These are phyloP conservation scores for Dorcus parallelipipedus DNA, from an alignment of 2,888 invertebrate species.

Conservation along the genomic window DNA sequence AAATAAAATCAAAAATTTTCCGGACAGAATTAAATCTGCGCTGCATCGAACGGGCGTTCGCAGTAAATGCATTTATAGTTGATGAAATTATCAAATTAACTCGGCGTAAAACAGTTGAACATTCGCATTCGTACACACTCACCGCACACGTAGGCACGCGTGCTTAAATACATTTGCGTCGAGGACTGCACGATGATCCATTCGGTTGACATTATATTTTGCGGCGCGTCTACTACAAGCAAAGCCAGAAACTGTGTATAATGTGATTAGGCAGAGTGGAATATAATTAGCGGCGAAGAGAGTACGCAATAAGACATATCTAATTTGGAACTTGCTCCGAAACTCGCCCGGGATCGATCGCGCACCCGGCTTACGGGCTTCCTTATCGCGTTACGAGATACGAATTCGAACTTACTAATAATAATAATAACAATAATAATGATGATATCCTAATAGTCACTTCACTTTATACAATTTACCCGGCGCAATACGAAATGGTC, in stretches of 20 bases:
- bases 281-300: constrained; percentile 33
- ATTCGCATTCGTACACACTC: too few relatives aligned
- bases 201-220: constrained; percentile 20
- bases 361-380: constrained; percentile 26
- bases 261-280: constrained; percentile 37
- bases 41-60: too few relatives aligned
- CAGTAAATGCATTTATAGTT: too few relatives aligned
- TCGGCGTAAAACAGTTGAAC: too few relatives aligned
- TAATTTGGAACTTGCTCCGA: constrained; percentile 29
- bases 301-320: constrained; percentile 32
- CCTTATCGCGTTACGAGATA: constrained; percentile 28
- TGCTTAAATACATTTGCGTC: background rate
- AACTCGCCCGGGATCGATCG: constrained; percentile 29
- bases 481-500: too few relatives aligned
- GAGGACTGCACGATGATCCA: constrained; percentile 7
- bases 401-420: constrained; percentile 13
- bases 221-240: constrained; percentile 17
- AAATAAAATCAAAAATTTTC: too few relatives aligned
- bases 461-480: too few relatives aligned
- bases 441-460: background rate
- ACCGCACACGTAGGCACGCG: too few relatives aligned
- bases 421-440: background rate
- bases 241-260: constrained; percentile 31
- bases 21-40: too few relatives aligned
- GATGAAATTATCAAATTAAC: too few relatives aligned